Evolutionary conservation across 2,797 vertebrate species (phyloP).

Genomic region (Tapera naevia): DNA sequence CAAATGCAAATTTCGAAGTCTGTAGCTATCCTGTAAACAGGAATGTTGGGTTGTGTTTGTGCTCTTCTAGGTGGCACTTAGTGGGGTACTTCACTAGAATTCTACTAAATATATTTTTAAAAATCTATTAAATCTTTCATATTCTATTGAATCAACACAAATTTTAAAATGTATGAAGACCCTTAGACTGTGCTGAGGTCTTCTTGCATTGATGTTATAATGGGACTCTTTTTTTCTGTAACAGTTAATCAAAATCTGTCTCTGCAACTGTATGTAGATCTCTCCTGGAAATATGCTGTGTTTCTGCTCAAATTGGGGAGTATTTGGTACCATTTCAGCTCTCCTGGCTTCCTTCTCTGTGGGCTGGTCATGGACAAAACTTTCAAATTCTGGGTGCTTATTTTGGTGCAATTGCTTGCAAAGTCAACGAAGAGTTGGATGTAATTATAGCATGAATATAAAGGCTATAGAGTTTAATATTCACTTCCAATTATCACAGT

Average conservation of each 20-base stretch:
- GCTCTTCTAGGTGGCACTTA: not conserved
- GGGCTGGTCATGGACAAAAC: not conserved
- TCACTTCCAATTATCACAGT: no score
- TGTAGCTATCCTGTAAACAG: not conserved
- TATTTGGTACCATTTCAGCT: not conserved
- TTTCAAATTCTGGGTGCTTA: not conserved
- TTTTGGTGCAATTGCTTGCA: not conserved
- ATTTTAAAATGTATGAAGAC: not conserved
- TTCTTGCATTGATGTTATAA: not conserved
- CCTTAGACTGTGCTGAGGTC: not conserved
- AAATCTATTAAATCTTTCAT: not conserved
- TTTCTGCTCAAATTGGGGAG: not conserved
- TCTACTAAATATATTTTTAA: not conserved
- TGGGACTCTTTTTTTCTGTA: not conserved
- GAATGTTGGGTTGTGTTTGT: not conserved
- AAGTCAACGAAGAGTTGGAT: not conserved
- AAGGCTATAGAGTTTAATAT: not conserved
- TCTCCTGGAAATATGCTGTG: not conserved
- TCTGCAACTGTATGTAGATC: not conserved
- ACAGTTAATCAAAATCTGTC: not conserved
- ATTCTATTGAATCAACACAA: not conserved
- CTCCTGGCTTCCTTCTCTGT: not conserved
- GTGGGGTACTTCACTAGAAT: not conserved
- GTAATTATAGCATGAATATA: not conserved
- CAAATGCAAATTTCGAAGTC: conserved; percentile 8